Percentiles rank a stretch among this genome's conserved stretches.
Conservation (phyloP, 2,888 invertebrate genomes). For the Leptopilina drosophilae region DNA sequence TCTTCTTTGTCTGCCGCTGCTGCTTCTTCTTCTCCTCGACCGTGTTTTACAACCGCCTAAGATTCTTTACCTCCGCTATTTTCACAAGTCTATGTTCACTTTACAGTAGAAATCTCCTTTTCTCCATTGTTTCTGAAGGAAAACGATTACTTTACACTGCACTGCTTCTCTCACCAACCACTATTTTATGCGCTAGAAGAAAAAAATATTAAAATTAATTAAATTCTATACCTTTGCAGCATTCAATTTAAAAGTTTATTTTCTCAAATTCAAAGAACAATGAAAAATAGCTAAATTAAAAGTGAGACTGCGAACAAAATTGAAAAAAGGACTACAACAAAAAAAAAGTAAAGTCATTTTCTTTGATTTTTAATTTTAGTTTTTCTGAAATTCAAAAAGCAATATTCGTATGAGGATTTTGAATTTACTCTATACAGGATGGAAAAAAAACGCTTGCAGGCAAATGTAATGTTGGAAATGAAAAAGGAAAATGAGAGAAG, state of each 20-base stretch:
- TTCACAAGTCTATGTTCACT: constrained; percentile 32
- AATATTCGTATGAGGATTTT: too few relatives aligned
- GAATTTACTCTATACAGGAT: too few relatives aligned
- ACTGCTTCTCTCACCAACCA: neutral
- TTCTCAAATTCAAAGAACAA: neutral
- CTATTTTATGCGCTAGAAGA: neutral
- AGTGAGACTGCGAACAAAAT: too few relatives aligned
- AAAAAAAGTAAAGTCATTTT: neutral
- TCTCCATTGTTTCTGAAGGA: neutral
- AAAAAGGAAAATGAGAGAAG: neutral
- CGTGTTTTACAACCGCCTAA: constrained; percentile 19
- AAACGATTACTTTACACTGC: constrained; percentile 14
- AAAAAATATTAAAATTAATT: neutral
- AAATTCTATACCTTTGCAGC: neutral
- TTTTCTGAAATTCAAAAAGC: neutral
- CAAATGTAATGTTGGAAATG: neutral
- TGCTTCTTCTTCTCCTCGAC: constrained; percentile 11
- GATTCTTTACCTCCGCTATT: constrained; percentile 27
- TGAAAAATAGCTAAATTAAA: too few relatives aligned
- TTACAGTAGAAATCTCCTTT: constrained; percentile 6
- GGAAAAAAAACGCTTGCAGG: too few relatives aligned
- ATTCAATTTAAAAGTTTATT: neutral
- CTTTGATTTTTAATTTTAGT: neutral
- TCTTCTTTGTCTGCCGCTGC: neutral
- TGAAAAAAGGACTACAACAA: too few relatives aligned